A percentile compares a stretch with the other conserved stretches of the same genome.
These are phyloP conservation scores for Nasua narica DNA, from an alignment of 2,797 vertebrate genomes.

Conservation along the genomic window DNA sequence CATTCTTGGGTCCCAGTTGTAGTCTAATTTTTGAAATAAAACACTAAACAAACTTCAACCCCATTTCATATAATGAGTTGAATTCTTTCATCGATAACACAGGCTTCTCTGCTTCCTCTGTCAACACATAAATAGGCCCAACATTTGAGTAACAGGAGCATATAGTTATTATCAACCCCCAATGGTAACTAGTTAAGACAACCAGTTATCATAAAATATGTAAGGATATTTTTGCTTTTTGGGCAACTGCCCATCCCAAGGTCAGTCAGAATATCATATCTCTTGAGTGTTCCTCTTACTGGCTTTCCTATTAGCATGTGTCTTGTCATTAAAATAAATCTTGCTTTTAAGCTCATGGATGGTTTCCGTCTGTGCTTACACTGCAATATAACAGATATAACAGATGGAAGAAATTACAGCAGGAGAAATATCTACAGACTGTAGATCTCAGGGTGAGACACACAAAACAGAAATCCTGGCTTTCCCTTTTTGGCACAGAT, in stretches of 20 bases:
- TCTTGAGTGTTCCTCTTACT: background rate
- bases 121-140: background rate
- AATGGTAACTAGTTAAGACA: background rate
- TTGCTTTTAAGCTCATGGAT: background rate
- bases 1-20: background rate
- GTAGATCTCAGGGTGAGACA: background rate
- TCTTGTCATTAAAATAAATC: background rate
- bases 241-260: background rate
- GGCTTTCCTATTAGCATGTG: background rate
- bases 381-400: background rate
- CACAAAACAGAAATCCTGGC: background rate
- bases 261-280: background rate
- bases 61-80: background rate
- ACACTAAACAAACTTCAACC: background rate
- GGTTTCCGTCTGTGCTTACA: background rate
- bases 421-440: background rate
- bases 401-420: slow-evolving; percentile 16
- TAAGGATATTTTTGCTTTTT: background rate
- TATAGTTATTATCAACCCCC: background rate
- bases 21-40: background rate
- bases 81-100: background rate
- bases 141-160: background rate
- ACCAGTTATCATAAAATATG: background rate
- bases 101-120: background rate
- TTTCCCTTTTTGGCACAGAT: background rate